Conservation (phyloP, 2,113 vertebrate genomes). For the Cyrtonyx montezumae region DNA sequence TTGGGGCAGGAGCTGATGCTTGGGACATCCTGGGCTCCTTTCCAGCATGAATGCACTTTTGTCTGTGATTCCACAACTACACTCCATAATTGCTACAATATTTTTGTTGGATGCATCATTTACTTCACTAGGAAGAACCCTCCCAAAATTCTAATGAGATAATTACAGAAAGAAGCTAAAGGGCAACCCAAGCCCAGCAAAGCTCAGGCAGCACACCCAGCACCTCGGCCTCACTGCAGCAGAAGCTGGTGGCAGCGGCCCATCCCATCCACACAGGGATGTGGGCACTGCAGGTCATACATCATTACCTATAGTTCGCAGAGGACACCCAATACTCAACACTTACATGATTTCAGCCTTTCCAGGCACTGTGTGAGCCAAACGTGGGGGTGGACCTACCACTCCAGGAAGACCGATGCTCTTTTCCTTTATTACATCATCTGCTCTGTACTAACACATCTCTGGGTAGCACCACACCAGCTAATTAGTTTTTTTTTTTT, state of each 20-base stretch:
- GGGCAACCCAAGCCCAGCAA: not conserved
- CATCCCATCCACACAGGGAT: fast-evolving
- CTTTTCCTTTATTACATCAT: not conserved
- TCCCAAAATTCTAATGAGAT: not conserved
- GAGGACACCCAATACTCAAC: not conserved
- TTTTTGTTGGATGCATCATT: not conserved
- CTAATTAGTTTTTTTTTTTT: not conserved
- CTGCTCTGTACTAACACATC: fast-evolving
- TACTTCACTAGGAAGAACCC: not conserved
- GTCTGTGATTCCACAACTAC: not conserved
- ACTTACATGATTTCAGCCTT: not conserved
- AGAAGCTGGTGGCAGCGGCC: not conserved
- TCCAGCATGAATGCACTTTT: not conserved
- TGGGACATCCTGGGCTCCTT: not conserved
- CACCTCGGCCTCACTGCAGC: not conserved
- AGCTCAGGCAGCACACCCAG: not conserved
- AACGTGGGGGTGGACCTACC: not conserved
- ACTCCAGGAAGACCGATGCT: not conserved
- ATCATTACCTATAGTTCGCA: not conserved
- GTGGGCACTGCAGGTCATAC: fast-evolving
- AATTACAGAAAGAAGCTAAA: not conserved
- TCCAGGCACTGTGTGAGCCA: not conserved
- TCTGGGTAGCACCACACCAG: not conserved
- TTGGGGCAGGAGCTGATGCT: not conserved
- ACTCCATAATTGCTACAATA: not conserved